Evolutionary conservation across 2,888 invertebrate genomes (phyloP), one percentile per base, ranked within the genome.

Genomic region (Brenthis ino): DNA sequence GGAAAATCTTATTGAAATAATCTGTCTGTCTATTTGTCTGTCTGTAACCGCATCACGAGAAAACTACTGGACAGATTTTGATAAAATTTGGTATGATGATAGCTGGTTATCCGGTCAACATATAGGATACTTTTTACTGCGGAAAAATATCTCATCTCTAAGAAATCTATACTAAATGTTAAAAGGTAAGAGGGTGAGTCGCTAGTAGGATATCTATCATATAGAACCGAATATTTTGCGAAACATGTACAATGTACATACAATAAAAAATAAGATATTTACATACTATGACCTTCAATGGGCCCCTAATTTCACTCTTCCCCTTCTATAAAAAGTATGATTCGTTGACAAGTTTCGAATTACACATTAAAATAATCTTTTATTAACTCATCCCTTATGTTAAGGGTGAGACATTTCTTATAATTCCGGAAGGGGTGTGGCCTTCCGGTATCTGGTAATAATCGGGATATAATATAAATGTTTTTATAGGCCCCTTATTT

Each of bases 401-500:
- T 82, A 82, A 54, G 64, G 67, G 65, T 69, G 63, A 67, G 91
- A 86, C 88, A 84, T 79, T 75, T 81, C 82, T 80, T 71, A 78
- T 78, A 75, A 73, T 70, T 74, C 80, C 85, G 89, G 92, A 93
- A 91, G 88, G 86, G 92, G 92, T 89, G 92, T 88, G 91, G 89
- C 83, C 78, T 80, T 81, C 82, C 80, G 82, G 85, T 85, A 78
- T 80, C 85, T 86, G 81, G 79, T 80, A 74, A 79, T 82, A 84
- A 85, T 81, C 80, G 85, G 79, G 86, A 89, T 82, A 77, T 79
- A 81, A 91, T 81, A 84, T 81, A 75, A 68, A 74, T 76, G 76
- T 83, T 79, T 82, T 82, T 82, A 78, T 77, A 71, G 58, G 20
- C 20, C 70, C 68, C 65, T 65, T 71, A 57, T 64, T 37, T 48